Conservation (phyloP, 2,797 vertebrate species). For the Fundulus diaphanus region DNA sequence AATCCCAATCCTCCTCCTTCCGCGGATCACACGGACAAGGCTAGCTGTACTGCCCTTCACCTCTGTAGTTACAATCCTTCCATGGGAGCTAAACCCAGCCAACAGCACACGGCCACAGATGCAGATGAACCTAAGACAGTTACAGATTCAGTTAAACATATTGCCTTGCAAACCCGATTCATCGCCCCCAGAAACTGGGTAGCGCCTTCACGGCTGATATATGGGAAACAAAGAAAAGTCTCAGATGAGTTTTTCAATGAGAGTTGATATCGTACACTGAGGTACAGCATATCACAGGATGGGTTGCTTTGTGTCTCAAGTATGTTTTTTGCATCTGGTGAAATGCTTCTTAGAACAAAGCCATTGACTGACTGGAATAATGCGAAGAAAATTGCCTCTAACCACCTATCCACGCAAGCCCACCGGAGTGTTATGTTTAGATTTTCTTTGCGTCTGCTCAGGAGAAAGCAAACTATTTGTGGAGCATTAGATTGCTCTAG, state of each 20-base stretch:
- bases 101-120: neutral
- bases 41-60: too few relatives aligned
- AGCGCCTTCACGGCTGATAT: neutral
- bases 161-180: neutral
- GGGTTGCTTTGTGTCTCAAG: neutral
- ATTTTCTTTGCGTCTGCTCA: neutral
- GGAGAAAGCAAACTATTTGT: neutral
- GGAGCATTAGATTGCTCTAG: neutral
- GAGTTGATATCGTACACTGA: neutral
- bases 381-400: neutral
- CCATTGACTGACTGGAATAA: neutral
- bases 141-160: neutral
- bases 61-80: too few relatives aligned
- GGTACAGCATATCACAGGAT: neutral
- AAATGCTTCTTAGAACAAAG: neutral
- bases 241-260: conserved; percentile 1
- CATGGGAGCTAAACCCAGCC: too few relatives aligned
- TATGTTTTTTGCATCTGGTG: neutral
- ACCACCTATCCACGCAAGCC: too few relatives aligned
- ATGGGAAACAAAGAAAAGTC: neutral
- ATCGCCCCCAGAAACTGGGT: neutral
- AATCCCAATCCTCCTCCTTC: too few relatives aligned
- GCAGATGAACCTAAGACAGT: neutral
- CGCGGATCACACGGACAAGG: too few relatives aligned
- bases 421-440: too few relatives aligned